phyloP scores from a whole-genome alignment of 1,140 invertebrate species.

The Macrobrachium rosenbergii region DNA sequence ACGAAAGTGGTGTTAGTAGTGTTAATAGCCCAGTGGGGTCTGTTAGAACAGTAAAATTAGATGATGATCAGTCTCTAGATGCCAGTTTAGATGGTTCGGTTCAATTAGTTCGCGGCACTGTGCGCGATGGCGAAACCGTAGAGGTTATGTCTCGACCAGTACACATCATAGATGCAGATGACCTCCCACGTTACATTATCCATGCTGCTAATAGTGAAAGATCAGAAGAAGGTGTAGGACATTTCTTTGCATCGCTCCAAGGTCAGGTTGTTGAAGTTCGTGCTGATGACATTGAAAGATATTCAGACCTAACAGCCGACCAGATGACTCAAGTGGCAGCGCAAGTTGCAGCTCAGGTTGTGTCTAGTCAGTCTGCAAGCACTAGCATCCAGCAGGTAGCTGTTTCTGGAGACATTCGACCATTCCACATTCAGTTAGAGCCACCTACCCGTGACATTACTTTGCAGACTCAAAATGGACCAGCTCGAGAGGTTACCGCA shows the following conservation, averaged over 20 bases:
- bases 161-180: conserved; percentile 66
- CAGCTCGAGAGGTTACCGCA: conserved; percentile 8
- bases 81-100: conserved; percentile 58
- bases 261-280: conserved; percentile 65
- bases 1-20: conserved; percentile 19
- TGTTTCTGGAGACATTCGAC: conserved; percentile 49
- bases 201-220: conserved; percentile 51
- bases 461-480: conserved; percentile 26
- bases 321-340: conserved; percentile 55
- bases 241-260: conserved; percentile 64
- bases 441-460: conserved; percentile 48
- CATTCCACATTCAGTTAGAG: conserved; percentile 56
- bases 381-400: conserved; percentile 52
- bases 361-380: conserved; percentile 33
- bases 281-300: conserved; percentile 61
- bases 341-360: conserved; percentile 54
- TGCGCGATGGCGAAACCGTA: conserved; percentile 60
- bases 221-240: conserved; percentile 55
- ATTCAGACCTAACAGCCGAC: conserved; percentile 53
- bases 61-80: conserved; percentile 60
- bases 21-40: conserved; percentile 40
- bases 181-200: conserved; percentile 63
- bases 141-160: conserved; percentile 63
- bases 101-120: conserved; percentile 55
- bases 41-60: conserved; percentile 48